Evolutionary conservation across 2,888 invertebrate genomes (phyloP).

Genomic region (Heliothis peltigera): DNA sequence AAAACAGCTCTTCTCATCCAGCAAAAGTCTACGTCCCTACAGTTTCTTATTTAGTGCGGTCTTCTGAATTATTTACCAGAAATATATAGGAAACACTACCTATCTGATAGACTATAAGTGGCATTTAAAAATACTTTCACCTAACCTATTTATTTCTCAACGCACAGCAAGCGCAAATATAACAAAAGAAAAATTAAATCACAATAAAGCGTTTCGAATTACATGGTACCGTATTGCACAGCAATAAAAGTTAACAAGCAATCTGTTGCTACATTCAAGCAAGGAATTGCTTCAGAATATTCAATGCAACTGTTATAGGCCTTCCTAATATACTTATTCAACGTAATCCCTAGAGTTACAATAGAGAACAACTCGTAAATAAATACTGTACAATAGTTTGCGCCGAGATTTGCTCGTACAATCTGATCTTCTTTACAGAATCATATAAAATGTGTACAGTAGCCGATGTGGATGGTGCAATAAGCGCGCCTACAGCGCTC

Average conservation of each 20-base stretch:
- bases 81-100: too few species aligned
- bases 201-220: background rate
- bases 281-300: conserved; percentile 22
- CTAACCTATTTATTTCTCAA: too few species aligned
- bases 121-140: too few species aligned
- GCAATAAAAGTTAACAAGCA: conserved; percentile 12
- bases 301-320: conserved; percentile 38
- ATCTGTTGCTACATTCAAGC: conserved; percentile 31
- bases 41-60: too few species aligned
- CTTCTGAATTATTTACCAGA: too few species aligned
- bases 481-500: conserved; percentile 29
- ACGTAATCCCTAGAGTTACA: conserved; percentile 22
- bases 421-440: conserved; percentile 44
- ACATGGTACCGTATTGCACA: background rate
- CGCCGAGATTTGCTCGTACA: conserved; percentile 28
- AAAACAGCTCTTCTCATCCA: too few species aligned
- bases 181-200: background rate
- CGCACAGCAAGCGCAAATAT: background rate
- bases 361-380: conserved; percentile 16
- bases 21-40: too few species aligned
- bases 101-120: too few species aligned
- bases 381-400: conserved; percentile 31
- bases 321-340: conserved; percentile 29
- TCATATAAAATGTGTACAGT: conserved; percentile 53
- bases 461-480: conserved; percentile 43